A percentile compares a stretch with the other conserved stretches of the same genome.
phyloP scores from a whole-genome alignment of 2,888 invertebrate species.

The Eristalis arbustorum region DNA sequence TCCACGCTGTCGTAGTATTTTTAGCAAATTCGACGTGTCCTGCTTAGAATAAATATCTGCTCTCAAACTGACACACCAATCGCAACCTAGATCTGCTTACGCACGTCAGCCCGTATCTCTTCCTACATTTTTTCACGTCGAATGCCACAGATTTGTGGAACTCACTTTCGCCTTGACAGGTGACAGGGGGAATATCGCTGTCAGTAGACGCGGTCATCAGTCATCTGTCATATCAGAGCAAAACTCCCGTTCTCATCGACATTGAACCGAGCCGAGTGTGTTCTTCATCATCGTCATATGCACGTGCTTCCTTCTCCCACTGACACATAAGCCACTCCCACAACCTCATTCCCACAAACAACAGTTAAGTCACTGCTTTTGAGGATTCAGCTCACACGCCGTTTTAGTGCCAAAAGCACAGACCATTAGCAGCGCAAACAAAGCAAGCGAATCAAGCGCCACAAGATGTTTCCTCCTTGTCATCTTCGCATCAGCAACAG shows the following conservation, averaged over 20 bases:
- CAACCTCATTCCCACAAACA: neutral
- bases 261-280: neutral
- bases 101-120: neutral
- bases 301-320: neutral
- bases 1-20: too few species aligned
- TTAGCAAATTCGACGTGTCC: too few species aligned
- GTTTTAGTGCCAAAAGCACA: neutral
- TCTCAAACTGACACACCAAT: too few species aligned
- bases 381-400: conserved; percentile 6
- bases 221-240: neutral
- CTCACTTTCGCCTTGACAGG: neutral
- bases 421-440: neutral
- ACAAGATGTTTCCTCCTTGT: conserved; percentile 45
- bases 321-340: neutral
- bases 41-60: too few species aligned
- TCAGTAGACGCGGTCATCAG: neutral
- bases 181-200: neutral
- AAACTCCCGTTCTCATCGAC: neutral
- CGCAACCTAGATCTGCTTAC: too few species aligned
- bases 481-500: conserved; percentile 1
- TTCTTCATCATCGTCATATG: neutral
- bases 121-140: neutral
- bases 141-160: neutral
- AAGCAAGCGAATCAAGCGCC: neutral
- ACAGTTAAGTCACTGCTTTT: neutral